Percentiles rank a stretch among this genome's conserved stretches.
Conservation (phyloP, 2,113 vertebrate species). For the Ptychochromis oligacanthus region DNA sequence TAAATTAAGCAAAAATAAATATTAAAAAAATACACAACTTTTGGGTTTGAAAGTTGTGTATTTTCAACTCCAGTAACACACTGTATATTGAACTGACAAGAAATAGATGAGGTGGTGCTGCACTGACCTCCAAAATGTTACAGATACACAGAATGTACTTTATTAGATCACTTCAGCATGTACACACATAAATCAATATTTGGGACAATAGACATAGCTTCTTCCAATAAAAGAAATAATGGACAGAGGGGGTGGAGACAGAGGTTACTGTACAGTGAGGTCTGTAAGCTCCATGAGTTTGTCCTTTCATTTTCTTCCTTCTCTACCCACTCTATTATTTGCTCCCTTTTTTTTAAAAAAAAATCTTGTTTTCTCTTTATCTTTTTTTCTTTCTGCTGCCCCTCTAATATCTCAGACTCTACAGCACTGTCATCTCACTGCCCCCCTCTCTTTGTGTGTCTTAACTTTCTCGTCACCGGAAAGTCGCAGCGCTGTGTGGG, state of each 20-base stretch:
- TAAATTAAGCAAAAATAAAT: neutral
- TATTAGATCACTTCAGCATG: neutral
- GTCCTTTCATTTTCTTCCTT: conserved; percentile 10
- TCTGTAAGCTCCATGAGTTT: neutral
- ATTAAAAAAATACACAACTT: neutral
- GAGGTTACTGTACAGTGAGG: neutral
- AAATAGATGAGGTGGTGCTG: neutral
- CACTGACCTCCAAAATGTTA: conserved; percentile 11
- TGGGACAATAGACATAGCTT: neutral
- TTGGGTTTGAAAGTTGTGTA: neutral
- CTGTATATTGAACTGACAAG: conserved; percentile 11
- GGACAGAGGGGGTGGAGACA: neutral
- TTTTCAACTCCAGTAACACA: neutral
- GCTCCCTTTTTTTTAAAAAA: rapidly evolving
- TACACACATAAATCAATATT: conserved; percentile 26
- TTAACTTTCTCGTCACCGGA: neutral
- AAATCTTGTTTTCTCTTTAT: neutral
- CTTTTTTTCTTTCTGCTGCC: neutral
- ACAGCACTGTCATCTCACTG: neutral
- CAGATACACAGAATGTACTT: neutral
- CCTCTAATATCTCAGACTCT: neutral
- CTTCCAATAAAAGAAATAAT: conserved; percentile 22
- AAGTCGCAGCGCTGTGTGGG: neutral
- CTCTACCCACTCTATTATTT: neutral
- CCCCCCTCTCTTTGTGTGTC: neutral